Percentiles rank a stretch among this genome's conserved stretches.
Conservation (phyloP, 2,888 invertebrate species). For the Chrysodeixis includens region DNA sequence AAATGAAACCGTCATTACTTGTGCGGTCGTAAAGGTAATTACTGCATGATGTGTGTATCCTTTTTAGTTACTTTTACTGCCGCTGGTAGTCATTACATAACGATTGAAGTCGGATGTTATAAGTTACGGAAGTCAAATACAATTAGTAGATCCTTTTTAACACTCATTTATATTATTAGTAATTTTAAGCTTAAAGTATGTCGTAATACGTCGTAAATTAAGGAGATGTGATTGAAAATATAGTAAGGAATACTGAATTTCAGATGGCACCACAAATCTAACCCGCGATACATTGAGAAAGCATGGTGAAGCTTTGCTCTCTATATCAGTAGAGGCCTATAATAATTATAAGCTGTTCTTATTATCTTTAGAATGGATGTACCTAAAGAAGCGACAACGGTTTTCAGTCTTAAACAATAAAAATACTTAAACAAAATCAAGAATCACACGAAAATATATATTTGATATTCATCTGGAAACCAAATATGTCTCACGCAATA, state of each 20-base stretch:
- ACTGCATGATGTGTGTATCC: conserved; percentile 21
- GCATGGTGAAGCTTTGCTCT: no score
- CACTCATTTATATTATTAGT: no score
- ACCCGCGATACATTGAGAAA: no score
- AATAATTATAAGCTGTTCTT: no score
- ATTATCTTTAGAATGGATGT: no score
- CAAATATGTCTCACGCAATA: not conserved
- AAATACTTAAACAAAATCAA: not conserved
- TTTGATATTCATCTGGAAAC: not conserved
- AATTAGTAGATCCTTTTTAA: no score
- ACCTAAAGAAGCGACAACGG: not conserved
- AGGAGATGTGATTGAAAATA: no score
- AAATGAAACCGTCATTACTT: conserved; percentile 48
- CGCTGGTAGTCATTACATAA: conserved; percentile 1
- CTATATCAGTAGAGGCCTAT: no score
- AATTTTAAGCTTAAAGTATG: no score
- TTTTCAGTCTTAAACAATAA: not conserved
- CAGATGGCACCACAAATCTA: no score
- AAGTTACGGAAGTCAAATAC: not conserved
- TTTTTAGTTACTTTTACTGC: conserved; percentile 16
- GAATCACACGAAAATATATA: not conserved
- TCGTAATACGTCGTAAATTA: no score
- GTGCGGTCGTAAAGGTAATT: conserved; percentile 31
- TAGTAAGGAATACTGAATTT: no score
- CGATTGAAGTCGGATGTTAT: conserved; percentile 1